Conservation (phyloP, 2,888 invertebrate genomes). For the Ophion costatus region DNA sequence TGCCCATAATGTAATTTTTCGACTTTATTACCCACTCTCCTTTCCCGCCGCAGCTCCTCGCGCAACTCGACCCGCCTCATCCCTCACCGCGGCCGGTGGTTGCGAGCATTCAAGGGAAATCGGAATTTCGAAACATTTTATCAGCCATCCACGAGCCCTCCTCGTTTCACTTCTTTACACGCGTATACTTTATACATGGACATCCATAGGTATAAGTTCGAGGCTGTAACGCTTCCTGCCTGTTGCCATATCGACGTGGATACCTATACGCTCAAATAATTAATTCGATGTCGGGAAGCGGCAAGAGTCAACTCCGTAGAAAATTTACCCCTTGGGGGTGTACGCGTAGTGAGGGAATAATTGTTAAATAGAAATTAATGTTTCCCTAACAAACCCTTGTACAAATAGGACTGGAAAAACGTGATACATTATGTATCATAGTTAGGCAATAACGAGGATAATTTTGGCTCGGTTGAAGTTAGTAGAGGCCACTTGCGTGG, state of each 20-base stretch:
- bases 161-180: neutral
- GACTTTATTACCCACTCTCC: conserved; percentile 70
- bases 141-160: conserved; percentile 29
- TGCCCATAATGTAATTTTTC: conserved; percentile 75
- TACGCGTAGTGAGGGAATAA: conserved; percentile 6
- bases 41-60: neutral
- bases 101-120: conserved; percentile 38
- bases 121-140: conserved; percentile 55
- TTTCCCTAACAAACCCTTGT: conserved; percentile 22
- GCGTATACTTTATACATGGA: neutral
- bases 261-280: conserved; percentile 32
- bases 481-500: neutral
- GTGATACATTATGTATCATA: conserved; percentile 14
- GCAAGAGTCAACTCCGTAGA: neutral
- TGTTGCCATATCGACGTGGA: conserved; percentile 36
- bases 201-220: neutral
- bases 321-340: conserved; percentile 16
- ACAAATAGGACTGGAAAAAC: conserved; percentile 34
- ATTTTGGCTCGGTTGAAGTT: neutral
- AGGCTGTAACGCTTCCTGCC: conserved; percentile 20
- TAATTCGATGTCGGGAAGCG: conserved; percentile 32
- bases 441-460: neutral
- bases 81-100: conserved; percentile 33
- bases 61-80: too few relatives aligned
- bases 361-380: conserved; percentile 39